Evolutionary conservation across 2,797 vertebrate genomes (phyloP).

Genomic region (Lepus townsendii): DNA sequence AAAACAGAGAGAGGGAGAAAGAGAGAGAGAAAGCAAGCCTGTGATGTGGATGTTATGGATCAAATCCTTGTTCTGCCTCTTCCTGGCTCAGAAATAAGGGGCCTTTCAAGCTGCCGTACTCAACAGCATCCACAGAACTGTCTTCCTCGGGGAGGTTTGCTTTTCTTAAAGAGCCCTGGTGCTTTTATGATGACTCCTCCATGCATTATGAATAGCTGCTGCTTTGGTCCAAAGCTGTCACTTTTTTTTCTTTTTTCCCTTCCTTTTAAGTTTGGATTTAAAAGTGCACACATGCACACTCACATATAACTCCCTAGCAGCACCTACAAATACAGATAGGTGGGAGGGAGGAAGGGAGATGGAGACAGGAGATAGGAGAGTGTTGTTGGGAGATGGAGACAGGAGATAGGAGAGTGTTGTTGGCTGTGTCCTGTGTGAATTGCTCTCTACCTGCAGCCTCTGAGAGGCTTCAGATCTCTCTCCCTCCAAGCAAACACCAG

Average conservation of each 20-base stretch:
- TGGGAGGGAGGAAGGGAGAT: not conserved
- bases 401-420: not conserved
- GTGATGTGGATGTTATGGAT: constrained; percentile 63
- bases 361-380: not conserved
- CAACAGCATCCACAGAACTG: constrained; percentile 44
- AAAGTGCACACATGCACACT: constrained; percentile 43
- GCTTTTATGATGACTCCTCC: constrained; percentile 29
- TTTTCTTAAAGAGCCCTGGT: not conserved
- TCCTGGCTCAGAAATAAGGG: constrained; percentile 72
- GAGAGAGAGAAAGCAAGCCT: not conserved
- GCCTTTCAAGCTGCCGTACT: constrained; percentile 66
- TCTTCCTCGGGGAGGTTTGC: constrained; percentile 36
- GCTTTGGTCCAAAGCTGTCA: constrained; percentile 67
- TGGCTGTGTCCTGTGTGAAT: constrained; percentile 48
- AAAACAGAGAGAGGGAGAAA: not conserved
- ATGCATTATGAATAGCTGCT: constrained; percentile 54
- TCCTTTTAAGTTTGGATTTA: constrained; percentile 72
- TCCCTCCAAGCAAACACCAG: not conserved
- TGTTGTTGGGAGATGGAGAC: not conserved
- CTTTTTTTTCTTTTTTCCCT: constrained; percentile 44
- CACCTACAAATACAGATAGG: not conserved
- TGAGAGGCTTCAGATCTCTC: constrained; percentile 61
- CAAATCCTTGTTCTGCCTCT: constrained; percentile 54
- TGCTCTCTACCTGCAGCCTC: constrained; percentile 50
- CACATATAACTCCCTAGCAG: not conserved